phyloP scores from a whole-genome alignment of 2,797 vertebrate species.

The Nannoperca australis region DNA sequence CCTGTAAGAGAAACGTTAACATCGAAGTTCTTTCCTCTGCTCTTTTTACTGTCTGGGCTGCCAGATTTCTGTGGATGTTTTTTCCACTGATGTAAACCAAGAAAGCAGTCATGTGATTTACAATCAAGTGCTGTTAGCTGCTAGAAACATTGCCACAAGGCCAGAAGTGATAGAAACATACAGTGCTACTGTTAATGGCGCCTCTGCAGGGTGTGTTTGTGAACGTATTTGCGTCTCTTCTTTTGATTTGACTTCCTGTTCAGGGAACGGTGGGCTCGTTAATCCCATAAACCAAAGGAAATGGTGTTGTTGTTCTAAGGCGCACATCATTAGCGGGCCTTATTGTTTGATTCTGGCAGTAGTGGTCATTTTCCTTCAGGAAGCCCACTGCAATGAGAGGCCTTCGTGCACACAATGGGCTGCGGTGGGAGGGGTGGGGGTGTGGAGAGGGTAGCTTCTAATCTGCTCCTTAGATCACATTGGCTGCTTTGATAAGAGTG shows the following conservation, averaged over 20 bases:
- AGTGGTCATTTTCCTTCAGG: constrained; percentile 87
- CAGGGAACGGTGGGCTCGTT: constrained; percentile 77
- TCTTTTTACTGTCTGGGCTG: constrained; percentile 37
- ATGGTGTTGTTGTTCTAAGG: constrained; percentile 83
- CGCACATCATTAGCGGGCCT: constrained; percentile 80
- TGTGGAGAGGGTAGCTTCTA: constrained; percentile 56
- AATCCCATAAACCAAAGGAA: constrained; percentile 82
- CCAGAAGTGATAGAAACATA: constrained; percentile 32
- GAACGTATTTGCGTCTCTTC: constrained; percentile 69
- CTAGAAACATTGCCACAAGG: background rate
- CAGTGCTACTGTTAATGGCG: constrained; percentile 25
- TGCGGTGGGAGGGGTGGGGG: constrained; percentile 62
- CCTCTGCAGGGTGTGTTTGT: constrained; percentile 65
- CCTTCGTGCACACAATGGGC: constrained; percentile 83
- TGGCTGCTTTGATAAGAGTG: constrained; percentile 60
- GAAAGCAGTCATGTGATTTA: constrained; percentile 15
- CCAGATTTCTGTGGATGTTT: constrained; percentile 43
- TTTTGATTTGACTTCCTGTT: constrained; percentile 81
- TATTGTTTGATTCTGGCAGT: constrained; percentile 89
- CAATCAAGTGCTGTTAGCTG: constrained; percentile 8
- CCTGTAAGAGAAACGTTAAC: constrained; percentile 22
- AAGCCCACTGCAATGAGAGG: constrained; percentile 78
- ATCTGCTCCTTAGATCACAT: constrained; percentile 67
- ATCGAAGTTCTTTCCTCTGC: constrained; percentile 31
- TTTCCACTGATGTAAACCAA: constrained; percentile 54